phyloP scores from a whole-genome alignment of 2,888 invertebrate genomes.

The Ophion obscuratus region DNA sequence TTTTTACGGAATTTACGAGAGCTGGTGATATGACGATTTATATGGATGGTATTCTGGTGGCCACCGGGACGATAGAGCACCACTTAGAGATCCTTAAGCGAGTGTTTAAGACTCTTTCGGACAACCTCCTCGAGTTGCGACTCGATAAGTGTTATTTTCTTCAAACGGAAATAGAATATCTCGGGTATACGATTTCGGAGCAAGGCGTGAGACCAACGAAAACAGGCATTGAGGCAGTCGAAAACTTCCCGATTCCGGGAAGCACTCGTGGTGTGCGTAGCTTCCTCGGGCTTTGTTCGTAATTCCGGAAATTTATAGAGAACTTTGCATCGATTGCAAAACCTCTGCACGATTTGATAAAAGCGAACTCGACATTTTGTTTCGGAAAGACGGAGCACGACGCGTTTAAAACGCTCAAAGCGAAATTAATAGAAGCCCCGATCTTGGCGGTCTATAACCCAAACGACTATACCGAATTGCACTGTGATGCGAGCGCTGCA shows the following conservation, averaged over 20 bases:
- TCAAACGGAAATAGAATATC: constrained; percentile 65
- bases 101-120: constrained; percentile 4
- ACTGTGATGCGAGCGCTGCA: too few species aligned
- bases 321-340: constrained; percentile 70
- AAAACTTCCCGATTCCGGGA: constrained; percentile 70
- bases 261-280: constrained; percentile 68
- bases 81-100: too few species aligned
- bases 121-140: constrained; percentile 46
- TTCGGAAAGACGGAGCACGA: too few species aligned
- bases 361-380: too few species aligned
- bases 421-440: constrained; percentile 65
- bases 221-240: constrained; percentile 65
- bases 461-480: too few species aligned
- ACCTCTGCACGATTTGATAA: constrained; percentile 68
- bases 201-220: constrained; percentile 66
- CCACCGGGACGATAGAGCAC: too few species aligned
- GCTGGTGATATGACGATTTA: too few species aligned
- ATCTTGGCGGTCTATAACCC: constrained; percentile 73
- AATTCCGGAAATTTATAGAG: constrained; percentile 73
- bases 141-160: constrained; percentile 68
- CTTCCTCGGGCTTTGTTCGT: constrained; percentile 72
- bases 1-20: too few species aligned
- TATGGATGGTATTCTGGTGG: too few species aligned
- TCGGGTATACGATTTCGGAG: constrained; percentile 68
- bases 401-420: constrained; percentile 62